phyloP scores from a whole-genome alignment of 1,140 invertebrate genomes.

The Drosophila tani region DNA sequence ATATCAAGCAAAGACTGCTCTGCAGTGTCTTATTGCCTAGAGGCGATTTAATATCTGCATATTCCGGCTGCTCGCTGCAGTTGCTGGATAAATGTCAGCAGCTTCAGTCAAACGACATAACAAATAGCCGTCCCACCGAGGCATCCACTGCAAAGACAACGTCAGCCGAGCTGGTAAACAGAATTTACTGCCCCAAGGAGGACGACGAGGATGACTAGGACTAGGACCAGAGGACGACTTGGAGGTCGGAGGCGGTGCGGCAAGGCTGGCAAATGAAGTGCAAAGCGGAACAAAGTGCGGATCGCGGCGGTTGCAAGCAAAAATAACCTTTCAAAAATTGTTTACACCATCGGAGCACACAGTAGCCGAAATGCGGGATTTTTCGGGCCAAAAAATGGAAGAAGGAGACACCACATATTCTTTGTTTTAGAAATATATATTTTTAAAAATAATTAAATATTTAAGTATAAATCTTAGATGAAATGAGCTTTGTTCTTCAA shows the following conservation, averaged over 20 bases:
- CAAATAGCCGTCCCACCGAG: conserved; percentile 70
- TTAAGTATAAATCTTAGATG: no score
- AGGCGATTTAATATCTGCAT: conserved; percentile 68
- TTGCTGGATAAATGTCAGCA: conserved; percentile 74
- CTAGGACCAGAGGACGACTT: neutral
- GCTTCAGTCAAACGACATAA: conserved; percentile 73
- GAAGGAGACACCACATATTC: no score
- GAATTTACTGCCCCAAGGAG: conserved; percentile 69
- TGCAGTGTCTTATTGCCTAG: conserved; percentile 28
- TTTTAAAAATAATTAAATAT: no score
- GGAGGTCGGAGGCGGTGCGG: neutral
- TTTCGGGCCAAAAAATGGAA: neutral
- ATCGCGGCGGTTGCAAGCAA: conserved; percentile 67
- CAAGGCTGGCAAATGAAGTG: conserved; percentile 67
- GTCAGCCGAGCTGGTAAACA: conserved; percentile 64
- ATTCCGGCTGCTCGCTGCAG: conserved; percentile 48
- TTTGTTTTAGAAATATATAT: no score
- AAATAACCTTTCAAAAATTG: conserved; percentile 80
- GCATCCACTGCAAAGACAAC: conserved; percentile 42
- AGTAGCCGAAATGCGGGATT: neutral
- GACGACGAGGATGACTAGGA: conserved; percentile 16
- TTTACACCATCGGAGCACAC: conserved; percentile 55
- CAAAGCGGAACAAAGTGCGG: conserved; percentile 72
- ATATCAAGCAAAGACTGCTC: conserved; percentile 6
- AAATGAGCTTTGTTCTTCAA: no score